Evolutionary conservation across 2,888 invertebrate species (phyloP).

Genomic region (Onthophagus sagittarius): DNA sequence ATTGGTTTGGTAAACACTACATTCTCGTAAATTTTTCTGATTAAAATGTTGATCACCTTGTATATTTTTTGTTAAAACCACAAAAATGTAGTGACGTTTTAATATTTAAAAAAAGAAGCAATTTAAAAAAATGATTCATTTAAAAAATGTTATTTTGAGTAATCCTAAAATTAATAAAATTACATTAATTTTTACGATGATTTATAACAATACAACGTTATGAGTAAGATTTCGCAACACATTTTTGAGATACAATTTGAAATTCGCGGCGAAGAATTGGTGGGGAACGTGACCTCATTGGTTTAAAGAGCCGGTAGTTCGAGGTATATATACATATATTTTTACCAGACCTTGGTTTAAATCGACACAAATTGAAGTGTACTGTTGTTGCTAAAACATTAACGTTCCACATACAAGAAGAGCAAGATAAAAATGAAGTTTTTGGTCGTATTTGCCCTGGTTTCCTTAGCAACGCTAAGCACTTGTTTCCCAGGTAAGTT

Average conservation of each 20-base stretch:
- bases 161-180: no score
- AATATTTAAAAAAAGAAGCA: no score
- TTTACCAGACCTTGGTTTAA: background rate
- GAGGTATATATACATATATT: background rate
- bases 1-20: no score
- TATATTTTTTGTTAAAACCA: no score
- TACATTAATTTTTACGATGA: background rate
- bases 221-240: background rate
- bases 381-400: background rate
- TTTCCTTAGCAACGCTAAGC: background rate
- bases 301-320: background rate
- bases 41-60: no score
- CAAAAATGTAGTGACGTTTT: no score
- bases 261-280: background rate
- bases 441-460: background rate
- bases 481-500: slow-evolving; percentile 7
- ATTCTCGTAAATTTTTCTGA: no score
- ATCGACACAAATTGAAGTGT: background rate
- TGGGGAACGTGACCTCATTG: background rate
- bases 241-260: background rate
- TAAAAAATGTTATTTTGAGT: no score
- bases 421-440: background rate
- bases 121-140: no score
- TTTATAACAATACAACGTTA: background rate
- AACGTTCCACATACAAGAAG: background rate